Evolutionary conservation across 2,113 vertebrate species (phyloP), one percentile per base, ranked within the genome.

Genomic region (Edolisoma coerulescens): DNA sequence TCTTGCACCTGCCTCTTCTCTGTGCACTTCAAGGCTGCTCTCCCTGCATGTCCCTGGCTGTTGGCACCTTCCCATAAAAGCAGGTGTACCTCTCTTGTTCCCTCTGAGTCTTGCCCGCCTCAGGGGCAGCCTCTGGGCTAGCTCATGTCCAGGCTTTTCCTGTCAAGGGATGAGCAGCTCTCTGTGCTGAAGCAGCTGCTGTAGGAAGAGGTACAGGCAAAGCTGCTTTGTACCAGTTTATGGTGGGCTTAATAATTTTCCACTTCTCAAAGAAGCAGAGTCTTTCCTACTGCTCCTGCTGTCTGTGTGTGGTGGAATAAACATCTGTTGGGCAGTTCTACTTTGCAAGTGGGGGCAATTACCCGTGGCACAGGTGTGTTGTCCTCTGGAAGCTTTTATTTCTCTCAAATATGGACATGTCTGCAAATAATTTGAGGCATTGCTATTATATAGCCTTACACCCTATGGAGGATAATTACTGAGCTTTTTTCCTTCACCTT

Each of bases 401-500:
- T 97, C 94, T 95, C 95, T 96, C 97, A 93, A 96, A 97, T 95
- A 88, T 93, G 94, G 97, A 97, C 97, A 88, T 52, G 97, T 89
- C 97, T 98, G 96, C 97, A 98, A 98, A 97, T 98, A 97, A 98
- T 98, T 97, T 98, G 94, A 98, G 87, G 85, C 57, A 63, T 52
- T 89, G 56, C 87, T 96, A 81, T 94, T 98, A 97, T 96, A 96
- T 71, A 95, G 95, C 89, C 80, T 90, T 97, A 60, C 84, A 94
- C 91, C 95, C 92, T 74, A 24, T 50, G 71, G 90, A 96, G 94
- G 94, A 89, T 97, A 97, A 97, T 97, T 97, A 96, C 84, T 95
- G 79, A 90, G 84, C 39, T 93, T 79, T 90, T 83, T 96, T 85
- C 84, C 68, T 61, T 84, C 86, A 94, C 96, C 90, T 96, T 93